Conservation (phyloP, 2,797 vertebrate species). For the Pristis pectinata region DNA sequence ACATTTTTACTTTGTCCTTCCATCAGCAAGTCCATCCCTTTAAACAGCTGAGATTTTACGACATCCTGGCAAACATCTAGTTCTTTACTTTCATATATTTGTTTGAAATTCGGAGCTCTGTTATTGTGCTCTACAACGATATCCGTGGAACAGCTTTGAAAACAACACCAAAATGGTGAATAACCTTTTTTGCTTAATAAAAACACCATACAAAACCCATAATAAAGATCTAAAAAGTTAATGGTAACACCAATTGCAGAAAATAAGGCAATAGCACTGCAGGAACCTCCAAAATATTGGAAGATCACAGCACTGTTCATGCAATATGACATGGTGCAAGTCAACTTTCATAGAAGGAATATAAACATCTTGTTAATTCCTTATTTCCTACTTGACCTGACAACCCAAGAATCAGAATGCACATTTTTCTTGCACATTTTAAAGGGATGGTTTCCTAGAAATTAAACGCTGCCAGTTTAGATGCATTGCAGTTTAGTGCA, state of each 20-base stretch:
- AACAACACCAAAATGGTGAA: neutral
- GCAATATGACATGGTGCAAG: neutral
- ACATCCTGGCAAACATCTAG: neutral
- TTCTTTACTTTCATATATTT: neutral
- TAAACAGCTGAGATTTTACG: neutral
- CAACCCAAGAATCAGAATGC: neutral
- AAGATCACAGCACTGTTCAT: neutral
- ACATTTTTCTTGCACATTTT: too few species aligned
- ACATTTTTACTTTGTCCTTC: neutral
- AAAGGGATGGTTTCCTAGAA: too few species aligned
- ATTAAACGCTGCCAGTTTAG: too few species aligned
- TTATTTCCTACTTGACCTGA: neutral
- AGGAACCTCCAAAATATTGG: neutral
- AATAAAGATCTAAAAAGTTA: neutral
- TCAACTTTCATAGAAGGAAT: neutral
- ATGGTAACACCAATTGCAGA: neutral
- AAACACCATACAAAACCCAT: neutral
- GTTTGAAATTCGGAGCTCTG: neutral
- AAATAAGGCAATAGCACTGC: neutral
- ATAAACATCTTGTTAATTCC: neutral
- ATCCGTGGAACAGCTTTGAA: slow-evolving; percentile 27
- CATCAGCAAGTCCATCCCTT: neutral
- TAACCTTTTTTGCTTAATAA: neutral
- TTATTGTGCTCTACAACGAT: neutral
- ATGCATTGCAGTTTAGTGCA: too few species aligned